phyloP scores from a whole-genome alignment of 2,888 invertebrate genomes.

The Siphlonurus alternatus region DNA sequence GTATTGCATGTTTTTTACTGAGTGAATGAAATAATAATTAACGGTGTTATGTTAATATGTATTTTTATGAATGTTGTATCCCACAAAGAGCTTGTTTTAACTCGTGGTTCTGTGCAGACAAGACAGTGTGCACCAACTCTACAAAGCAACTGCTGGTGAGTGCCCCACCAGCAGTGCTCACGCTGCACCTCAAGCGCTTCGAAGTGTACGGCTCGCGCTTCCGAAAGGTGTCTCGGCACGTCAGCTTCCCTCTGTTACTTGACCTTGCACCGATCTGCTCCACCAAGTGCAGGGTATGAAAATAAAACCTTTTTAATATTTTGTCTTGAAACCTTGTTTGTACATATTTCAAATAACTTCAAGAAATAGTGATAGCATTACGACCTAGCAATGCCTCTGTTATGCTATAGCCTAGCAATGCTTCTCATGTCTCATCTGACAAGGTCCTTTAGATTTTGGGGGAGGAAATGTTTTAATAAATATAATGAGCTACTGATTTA shows the following conservation, averaged over 20 bases:
- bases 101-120: conserved; percentile 27
- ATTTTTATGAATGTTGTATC: too few species aligned
- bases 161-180: conserved; percentile 82
- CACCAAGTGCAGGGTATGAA: conserved; percentile 31
- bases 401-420: too few species aligned
- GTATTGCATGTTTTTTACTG: too few species aligned
- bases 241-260: conserved; percentile 69
- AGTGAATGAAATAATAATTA: too few species aligned
- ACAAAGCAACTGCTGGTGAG: conserved; percentile 76
- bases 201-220: conserved; percentile 54
- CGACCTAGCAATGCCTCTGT: neutral
- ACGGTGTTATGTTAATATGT: too few species aligned
- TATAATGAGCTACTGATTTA: too few species aligned
- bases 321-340: too few species aligned
- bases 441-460: too few species aligned
- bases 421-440: too few species aligned
- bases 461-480: too few species aligned
- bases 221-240: conserved; percentile 70
- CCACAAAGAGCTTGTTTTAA: too few species aligned
- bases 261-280: conserved; percentile 87
- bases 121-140: conserved; percentile 62
- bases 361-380: neutral
- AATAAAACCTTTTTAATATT: too few species aligned
- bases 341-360: neutral
- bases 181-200: conserved; percentile 89